Base-by-base conservation (phyloP, 2,113 vertebrate genomes). In the Brachionichthys hirsutus region DNA sequence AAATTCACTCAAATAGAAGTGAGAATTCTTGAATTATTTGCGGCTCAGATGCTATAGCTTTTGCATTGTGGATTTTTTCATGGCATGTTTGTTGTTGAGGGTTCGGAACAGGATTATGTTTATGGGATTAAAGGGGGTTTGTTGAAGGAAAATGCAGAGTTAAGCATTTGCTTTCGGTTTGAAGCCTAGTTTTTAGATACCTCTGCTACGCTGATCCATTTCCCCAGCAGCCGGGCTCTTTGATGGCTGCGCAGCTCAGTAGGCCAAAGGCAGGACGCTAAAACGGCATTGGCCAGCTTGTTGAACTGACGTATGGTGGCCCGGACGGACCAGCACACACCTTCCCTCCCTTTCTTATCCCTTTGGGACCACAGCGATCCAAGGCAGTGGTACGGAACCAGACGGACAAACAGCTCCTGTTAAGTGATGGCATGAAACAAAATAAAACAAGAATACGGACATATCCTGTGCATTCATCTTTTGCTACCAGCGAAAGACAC, bases 221-320 rank as follows among this genome's bases (percentile, higher is more conserved):
- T 95, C 88, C 94, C 94, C 81, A 97, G 82, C 14, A 97, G 89
- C 0, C 94, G 88, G 0, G 93, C 94, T 63, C 95, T 89, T 85
- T 96, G 95, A 2, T 94, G 89, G 35, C 90, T 91, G 53, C 90
- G 91, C 18, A 95, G 92, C 4, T 75, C 79, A 0, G 90, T 91
- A 6, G 91, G 82, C 67, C 88, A 88, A 38, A 97, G 91, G 47
- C 94, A 94, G 17, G 94, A 95, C 3, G 92, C 90, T 5, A 92
- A 82, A 16, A 96, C 94, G 0, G 94, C 92, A 1, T 94, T 94
- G 13, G 94, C 91, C 87, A 97, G 80, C 40, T 88, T 91, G 89
- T 97, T 97, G 85, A 97, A 97, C 82, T 97, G 95, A 2, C 87
- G 90, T 35, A 97, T 86, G 3, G 95, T 96, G 57, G 94, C 95